Evolutionary conservation across 2,797 vertebrate species (phyloP), one percentile per base, ranked within the genome.

Genomic region (Pipistrellus pipistrellus): DNA sequence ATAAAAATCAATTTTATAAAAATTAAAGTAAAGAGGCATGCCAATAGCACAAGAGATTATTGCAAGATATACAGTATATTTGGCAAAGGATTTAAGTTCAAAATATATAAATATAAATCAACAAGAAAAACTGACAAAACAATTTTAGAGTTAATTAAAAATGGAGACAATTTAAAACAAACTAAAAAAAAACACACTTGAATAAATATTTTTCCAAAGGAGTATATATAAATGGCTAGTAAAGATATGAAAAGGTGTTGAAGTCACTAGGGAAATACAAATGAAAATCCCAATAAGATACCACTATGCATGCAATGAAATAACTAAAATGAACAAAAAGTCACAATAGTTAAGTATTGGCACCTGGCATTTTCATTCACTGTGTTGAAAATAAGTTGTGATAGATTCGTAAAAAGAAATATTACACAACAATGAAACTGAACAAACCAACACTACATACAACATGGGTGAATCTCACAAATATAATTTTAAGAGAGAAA

Each of bases 401-500:
- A 3, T 8, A 55, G 20, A 55, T 66, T 92, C 53, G 83, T 85
- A 88, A 93, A 75, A 73, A 75, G 17, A 87, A 90, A 94, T 46
- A 76, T 10, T 73, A 27, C 3, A 76, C 18, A 86, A 66, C 32
- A 69, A n/a, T 87, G 59, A 87, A 81, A 55, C 6, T 44, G 18
- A 89, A 48, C 75, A 86, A 80, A 44, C 4, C 76, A 51, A 81
- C 35, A 25, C 35, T 44, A 18, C 2, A 84, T 25, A 71, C 14
- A 75, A 59, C 46, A 55, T 59, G 23, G 35, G 32, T 55, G 85
- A 64, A 51, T 78, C 82, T 88, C 23, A 35, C 59, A 76, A 93
- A 69, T 20, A 51, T 66, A 78, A 85, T 92, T 94, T 76, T 85
- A 48, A 90, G 53, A 72, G 83, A 83, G 53, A 68, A 83, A 83